These are phyloP conservation scores for Drosophila kuntzei DNA, from an alignment of 2,888 invertebrate genomes.

Conservation along the genomic window DNA sequence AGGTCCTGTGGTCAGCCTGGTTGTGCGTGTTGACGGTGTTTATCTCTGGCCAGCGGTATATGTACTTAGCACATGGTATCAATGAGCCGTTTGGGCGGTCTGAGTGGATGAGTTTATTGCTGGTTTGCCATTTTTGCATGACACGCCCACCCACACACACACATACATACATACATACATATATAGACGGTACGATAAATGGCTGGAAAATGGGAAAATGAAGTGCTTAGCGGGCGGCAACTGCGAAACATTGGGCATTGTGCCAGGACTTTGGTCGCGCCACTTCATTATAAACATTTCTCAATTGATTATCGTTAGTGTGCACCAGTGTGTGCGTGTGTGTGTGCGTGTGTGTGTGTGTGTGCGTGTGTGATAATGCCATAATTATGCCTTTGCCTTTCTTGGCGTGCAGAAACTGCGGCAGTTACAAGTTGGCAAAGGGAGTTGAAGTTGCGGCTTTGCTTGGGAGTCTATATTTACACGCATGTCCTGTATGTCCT, in stretches of 20 bases:
- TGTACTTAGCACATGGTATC: constrained; percentile 69
- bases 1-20: constrained; percentile 40
- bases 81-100: constrained; percentile 21
- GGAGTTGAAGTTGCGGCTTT: constrained; percentile 62
- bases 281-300: constrained; percentile 81
- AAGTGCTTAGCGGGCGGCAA: constrained; percentile 63
- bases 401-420: constrained; percentile 59
- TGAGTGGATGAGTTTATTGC: constrained; percentile 53
- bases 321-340: constrained; percentile 18
- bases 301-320: constrained; percentile 81
- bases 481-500: constrained; percentile 64
- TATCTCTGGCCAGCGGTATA: constrained; percentile 76
- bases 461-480: constrained; percentile 69
- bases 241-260: constrained; percentile 43
- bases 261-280: constrained; percentile 66
- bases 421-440: constrained; percentile 17
- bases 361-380: constrained; percentile 73
- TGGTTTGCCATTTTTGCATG: constrained; percentile 69
- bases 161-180: constrained; percentile 4
- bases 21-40: constrained; percentile 67
- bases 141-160: constrained; percentile 54
- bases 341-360: constrained; percentile 11
- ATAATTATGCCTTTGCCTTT: constrained; percentile 75
- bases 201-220: constrained; percentile 53
- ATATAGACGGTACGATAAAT: constrained; percentile 37